Evolutionary conservation across 2,888 invertebrate species (phyloP), one percentile per base, ranked within the genome.

Genomic region (Bruchidius siliquastri): DNA sequence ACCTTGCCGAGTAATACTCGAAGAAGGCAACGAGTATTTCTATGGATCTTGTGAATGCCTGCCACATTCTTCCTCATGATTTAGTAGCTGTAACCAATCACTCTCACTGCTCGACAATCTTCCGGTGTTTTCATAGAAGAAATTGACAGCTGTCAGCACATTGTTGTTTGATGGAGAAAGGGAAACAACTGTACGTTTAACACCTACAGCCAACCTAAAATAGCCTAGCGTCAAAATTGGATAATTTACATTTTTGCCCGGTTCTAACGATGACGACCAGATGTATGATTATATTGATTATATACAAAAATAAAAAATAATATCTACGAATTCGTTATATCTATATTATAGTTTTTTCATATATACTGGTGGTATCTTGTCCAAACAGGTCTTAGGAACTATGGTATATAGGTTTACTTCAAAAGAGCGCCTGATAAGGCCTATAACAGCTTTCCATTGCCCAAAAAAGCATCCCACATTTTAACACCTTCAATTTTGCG

Each of bases 1-100:
- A 92, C 92, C 92, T 92, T 82, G 92, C 90, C 75, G 92, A 91
- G 88, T 94, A 94, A 85, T 93, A 94, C 86, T 94, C 94, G 90
- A 94, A 93, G 89, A 94, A 92, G 72, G 93, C 93, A 77, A 93
- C 93, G 84, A 94, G 89, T 84, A 94, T 93, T 88, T 94, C 94
- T 86, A 94, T 90, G 76, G 93, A 94, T 84, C 93, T 90, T 79
- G 93, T 91, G 89, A 94, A 93, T 76, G 93, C 92, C 79, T 93
- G 92, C 94, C 94, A 94, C 93, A 94, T 93, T 80, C 79, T 87
- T 76, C 77, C 73, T 73, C 77, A 77, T 79, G 76, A 72, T 76
- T 79, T 76, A 77, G 21, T 21, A 68, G 22, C 71, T 22, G 49
- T 49, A 49, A 49, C 49, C 49, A 49, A 49, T 13, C 49, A 49